Conservation (phyloP, 1,140 invertebrate genomes). For the Globodera rostochiensis region DNA sequence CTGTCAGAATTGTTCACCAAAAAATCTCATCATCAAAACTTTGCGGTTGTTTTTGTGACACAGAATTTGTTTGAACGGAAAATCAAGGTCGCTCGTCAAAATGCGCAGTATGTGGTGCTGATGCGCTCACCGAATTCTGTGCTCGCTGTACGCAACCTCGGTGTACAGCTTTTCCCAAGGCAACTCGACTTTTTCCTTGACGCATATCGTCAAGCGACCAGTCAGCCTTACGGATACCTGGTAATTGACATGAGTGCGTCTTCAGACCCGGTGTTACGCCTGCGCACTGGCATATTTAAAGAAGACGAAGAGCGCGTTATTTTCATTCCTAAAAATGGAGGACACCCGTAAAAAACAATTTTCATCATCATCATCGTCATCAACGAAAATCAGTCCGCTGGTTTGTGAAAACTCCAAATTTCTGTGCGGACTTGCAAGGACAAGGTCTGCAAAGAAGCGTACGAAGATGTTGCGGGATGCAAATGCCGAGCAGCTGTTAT, state of each 20-base stretch:
- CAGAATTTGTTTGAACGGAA: no score
- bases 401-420: constrained; percentile 4
- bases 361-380: no score
- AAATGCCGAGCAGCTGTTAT: neutral
- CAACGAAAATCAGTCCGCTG: neutral
- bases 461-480: neutral
- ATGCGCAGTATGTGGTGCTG: constrained; percentile 23
- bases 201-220: neutral
- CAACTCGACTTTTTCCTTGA: no score
- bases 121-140: constrained; percentile 27
- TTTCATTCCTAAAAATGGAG: constrained; percentile 16
- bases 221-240: constrained; percentile 13
- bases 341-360: neutral
- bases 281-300: constrained; percentile 16
- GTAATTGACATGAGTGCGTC: constrained; percentile 25
- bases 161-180: constrained; percentile 21
- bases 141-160: constrained; percentile 4
- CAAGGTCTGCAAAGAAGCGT: constrained; percentile 11
- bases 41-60: no score
- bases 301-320: constrained; percentile 5
- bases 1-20: no score
- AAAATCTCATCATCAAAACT: no score
- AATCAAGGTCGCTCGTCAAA: constrained; percentile 14
- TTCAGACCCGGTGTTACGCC: constrained; percentile 6
- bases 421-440: neutral